Conservation (phyloP, 2,888 invertebrate genomes). For the Calameuta idolon region DNA sequence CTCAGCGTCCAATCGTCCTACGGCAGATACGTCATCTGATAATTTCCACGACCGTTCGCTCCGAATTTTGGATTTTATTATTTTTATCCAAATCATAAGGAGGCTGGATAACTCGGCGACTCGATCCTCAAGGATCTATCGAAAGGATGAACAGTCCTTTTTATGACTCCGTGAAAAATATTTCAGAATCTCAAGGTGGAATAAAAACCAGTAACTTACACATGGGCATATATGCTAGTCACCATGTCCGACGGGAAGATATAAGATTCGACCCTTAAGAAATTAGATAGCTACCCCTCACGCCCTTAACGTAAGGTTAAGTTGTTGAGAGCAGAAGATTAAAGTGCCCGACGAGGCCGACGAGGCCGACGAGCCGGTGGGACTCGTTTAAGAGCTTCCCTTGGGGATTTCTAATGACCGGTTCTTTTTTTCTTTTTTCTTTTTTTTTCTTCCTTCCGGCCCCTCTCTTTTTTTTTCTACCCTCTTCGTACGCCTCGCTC, state of each 20-base stretch:
- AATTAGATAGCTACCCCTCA: slow-evolving; percentile 40
- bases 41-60: neutral
- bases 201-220: slow-evolving; percentile 18
- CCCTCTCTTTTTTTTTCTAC: neutral
- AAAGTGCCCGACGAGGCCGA: slow-evolving; percentile 46
- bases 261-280: slow-evolving; percentile 38
- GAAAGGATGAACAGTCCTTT: neutral
- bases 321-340: slow-evolving; percentile 56
- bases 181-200: neutral
- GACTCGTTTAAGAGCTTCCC: slow-evolving; percentile 44
- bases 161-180: neutral
- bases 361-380: slow-evolving; percentile 33
- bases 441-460: neutral
- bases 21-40: neutral
- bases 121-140: neutral
- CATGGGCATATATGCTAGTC: neutral
- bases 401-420: slow-evolving; percentile 55
- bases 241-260: neutral
- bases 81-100: neutral
- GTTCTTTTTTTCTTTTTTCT: slow-evolving; percentile 15
- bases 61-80: neutral
- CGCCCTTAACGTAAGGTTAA: slow-evolving; percentile 43
- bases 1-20: neutral
- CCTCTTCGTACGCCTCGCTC: neutral
- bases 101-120: too few relatives aligned